Percentiles rank a stretch among this genome's conserved stretches.
Conservation (phyloP, 2,797 vertebrate genomes). For the Pelobates cultripes region DNA sequence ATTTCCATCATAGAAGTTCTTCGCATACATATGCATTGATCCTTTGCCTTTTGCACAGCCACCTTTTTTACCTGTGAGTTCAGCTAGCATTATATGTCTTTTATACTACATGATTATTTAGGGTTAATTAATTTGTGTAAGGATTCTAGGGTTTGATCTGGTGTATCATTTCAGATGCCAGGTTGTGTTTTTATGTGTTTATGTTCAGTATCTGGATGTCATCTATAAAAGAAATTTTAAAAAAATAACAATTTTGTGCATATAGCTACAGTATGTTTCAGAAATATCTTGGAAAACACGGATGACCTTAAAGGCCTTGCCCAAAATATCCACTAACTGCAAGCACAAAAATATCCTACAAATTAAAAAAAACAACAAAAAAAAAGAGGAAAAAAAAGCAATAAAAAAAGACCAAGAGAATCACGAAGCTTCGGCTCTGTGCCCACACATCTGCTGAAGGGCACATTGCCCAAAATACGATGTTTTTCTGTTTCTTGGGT, state of each 20-base stretch:
- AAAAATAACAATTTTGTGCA: not conserved
- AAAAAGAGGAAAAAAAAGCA: not conserved
- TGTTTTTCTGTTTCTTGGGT: conserved; percentile 28
- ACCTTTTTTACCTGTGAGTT: conserved; percentile 86
- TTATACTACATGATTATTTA: no score
- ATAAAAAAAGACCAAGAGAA: not conserved
- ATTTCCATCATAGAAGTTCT: conserved; percentile 94
- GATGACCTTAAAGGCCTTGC: conserved; percentile 19
- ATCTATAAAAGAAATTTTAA: no score
- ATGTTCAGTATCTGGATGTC: no score
- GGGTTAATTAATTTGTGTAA: no score
- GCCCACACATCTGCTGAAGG: conserved; percentile 45
- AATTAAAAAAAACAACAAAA: not conserved
- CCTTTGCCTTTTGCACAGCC: conserved; percentile 96
- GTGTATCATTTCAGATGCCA: no score
- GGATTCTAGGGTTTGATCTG: no score
- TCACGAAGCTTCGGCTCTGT: conserved; percentile 42
- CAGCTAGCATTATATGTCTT: conserved; percentile 81
- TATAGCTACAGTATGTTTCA: not conserved
- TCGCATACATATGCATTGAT: conserved; percentile 96
- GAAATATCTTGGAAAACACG: not conserved
- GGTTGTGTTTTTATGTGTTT: no score
- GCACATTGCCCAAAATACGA: conserved; percentile 42
- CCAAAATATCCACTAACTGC: conserved; percentile 29
- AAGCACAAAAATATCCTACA: not conserved